Conservation (phyloP, 2,113 vertebrate genomes). For the Ailurus styani region DNA sequence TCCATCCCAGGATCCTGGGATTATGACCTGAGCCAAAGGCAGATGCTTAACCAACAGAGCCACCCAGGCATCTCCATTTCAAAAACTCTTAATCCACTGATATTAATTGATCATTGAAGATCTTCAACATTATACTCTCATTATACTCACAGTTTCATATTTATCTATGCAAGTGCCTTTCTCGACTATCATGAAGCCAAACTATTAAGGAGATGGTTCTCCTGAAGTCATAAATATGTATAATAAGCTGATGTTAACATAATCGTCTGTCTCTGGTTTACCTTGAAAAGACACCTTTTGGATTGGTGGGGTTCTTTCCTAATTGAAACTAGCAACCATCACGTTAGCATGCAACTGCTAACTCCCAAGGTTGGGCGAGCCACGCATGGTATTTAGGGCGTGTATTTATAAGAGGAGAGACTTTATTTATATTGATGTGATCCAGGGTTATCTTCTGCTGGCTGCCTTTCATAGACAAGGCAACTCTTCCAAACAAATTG, state of each 20-base stretch:
- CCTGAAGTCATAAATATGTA: neutral
- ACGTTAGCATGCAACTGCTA: neutral
- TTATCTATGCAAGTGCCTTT: neutral
- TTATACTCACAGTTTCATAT: neutral
- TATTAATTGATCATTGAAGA: neutral
- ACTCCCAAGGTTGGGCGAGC: neutral
- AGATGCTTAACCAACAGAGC: too few relatives aligned
- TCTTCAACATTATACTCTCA: neutral
- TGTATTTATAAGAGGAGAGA: neutral
- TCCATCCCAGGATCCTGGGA: too few relatives aligned
- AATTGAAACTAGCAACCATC: neutral
- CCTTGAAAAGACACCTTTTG: neutral
- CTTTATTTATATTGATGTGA: neutral
- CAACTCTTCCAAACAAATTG: slow-evolving; percentile 24
- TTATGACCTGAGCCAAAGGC: too few relatives aligned
- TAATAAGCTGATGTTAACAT: neutral
- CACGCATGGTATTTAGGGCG: neutral
- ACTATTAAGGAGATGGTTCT: neutral
- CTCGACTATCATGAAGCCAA: neutral
- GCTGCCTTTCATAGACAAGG: neutral
- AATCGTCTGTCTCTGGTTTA: neutral
- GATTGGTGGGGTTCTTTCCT: neutral
- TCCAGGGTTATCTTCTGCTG: neutral
- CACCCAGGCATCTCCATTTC: neutral
- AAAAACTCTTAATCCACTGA: neutral